Conservation (phyloP, 2,888 invertebrate genomes). For the Enchytraeus crypticus region DNA sequence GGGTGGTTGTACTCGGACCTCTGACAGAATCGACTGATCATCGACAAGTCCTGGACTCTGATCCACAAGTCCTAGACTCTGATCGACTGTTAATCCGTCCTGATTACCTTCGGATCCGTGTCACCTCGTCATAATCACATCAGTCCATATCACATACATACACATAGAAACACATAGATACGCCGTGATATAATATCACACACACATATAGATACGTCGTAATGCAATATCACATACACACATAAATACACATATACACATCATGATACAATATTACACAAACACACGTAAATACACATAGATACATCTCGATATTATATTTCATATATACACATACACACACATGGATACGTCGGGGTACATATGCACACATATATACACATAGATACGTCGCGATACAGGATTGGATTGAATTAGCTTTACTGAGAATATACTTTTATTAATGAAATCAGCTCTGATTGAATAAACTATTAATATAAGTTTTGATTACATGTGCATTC, state of each 20-base stretch:
- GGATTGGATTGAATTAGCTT: too few species aligned
- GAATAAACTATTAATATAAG: too few species aligned
- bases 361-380: conserved; percentile 6
- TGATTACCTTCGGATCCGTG: too few species aligned
- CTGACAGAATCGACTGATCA: background rate
- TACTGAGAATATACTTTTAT: too few species aligned
- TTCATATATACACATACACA: too few species aligned
- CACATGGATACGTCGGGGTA: conserved; percentile 1
- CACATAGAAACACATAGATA: conserved; percentile 1
- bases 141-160: conserved; percentile 4
- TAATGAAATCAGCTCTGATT: background rate
- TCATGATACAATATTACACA: background rate
- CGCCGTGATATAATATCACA: background rate
- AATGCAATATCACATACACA: conserved; percentile 5
- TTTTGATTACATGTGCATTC: too few species aligned
- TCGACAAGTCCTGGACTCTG: background rate
- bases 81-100: background rate
- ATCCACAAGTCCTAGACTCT: background rate
- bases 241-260: conserved; percentile 5
- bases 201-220: background rate
- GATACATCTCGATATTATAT: background rate
- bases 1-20: background rate
- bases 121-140: conserved; percentile 4
- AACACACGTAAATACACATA: background rate
- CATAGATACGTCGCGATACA: conserved; percentile 1